Percentiles rank a stretch among this genome's conserved stretches.
Evolutionary conservation across 1,140 invertebrate species (phyloP).

Genomic region (Ceratitis capitata): DNA sequence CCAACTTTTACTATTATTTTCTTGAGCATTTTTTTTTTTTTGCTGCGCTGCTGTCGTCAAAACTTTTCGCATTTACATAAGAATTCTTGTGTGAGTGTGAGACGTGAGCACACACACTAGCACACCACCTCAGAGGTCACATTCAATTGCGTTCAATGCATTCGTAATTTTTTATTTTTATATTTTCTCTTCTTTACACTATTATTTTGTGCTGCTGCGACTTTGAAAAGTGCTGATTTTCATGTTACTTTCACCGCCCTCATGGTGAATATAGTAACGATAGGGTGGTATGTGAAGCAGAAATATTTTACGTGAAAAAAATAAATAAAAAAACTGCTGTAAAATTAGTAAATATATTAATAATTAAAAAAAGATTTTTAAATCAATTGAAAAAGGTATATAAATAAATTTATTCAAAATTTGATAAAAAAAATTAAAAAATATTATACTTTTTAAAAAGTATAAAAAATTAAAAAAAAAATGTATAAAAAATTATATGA

Average conservation of each 20-base stretch:
- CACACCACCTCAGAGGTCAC: not conserved
- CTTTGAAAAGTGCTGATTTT: conserved; percentile 30
- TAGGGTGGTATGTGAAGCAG: not conserved
- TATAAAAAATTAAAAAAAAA: no score
- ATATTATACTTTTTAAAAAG: no score
- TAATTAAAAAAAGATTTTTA: no score
- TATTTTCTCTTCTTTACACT: no score
- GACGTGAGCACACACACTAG: no score
- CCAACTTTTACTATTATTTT: not conserved
- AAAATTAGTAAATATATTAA: no score
- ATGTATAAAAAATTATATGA: no score
- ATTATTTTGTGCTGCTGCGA: not conserved
- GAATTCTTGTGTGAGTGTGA: not conserved
- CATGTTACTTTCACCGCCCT: conserved; percentile 16
- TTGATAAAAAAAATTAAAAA: no score
- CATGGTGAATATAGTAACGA: not conserved
- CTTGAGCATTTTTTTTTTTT: not conserved
- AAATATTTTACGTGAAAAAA: not conserved
- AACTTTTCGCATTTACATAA: conserved; percentile 26
- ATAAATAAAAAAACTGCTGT: not conserved
- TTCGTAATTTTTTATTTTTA: not conserved
- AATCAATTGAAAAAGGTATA: not conserved
- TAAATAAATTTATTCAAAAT: no score
- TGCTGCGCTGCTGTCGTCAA: not conserved
- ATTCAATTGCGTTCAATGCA: conserved; percentile 29